Conservation (phyloP, 1,140 invertebrate species). For the Drosophila nigromelanica region DNA sequence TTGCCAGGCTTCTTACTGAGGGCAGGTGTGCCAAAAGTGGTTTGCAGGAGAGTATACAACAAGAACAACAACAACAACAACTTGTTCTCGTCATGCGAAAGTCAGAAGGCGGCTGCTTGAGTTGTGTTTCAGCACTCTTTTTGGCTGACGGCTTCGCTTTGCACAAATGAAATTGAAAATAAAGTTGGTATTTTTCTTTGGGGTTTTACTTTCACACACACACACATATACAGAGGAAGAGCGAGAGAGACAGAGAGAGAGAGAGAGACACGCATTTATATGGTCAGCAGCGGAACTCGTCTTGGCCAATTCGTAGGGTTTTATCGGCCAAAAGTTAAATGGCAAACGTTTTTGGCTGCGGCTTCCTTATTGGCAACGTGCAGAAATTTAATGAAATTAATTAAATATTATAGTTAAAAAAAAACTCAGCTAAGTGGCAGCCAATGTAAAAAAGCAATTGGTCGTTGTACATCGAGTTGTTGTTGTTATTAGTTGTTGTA, state of each 20-base stretch:
- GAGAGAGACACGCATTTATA: not conserved
- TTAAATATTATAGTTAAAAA: slow-evolving; percentile 70
- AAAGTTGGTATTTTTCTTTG: slow-evolving; percentile 40
- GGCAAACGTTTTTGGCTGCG: slow-evolving; percentile 62
- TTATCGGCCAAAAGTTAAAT: slow-evolving; percentile 56
- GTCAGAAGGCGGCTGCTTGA: slow-evolving; percentile 24
- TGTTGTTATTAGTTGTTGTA: slow-evolving; percentile 15
- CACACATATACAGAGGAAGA: slow-evolving; percentile 6
- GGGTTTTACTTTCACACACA: slow-evolving; percentile 67
- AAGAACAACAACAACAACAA: slow-evolving; percentile 28
- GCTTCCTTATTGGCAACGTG: slow-evolving; percentile 77
- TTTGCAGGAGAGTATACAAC: slow-evolving; percentile 46
- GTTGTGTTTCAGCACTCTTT: slow-evolving; percentile 20
- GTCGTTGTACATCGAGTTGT: slow-evolving; percentile 19
- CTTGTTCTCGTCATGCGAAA: slow-evolving; percentile 54
- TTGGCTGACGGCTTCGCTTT: slow-evolving; percentile 36
- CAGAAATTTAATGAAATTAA: slow-evolving; percentile 79
- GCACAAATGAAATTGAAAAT: slow-evolving; percentile 68
- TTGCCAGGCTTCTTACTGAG: slow-evolving; percentile 51
- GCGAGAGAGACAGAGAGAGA: not conserved
- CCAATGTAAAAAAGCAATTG: slow-evolving; percentile 17
- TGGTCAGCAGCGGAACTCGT: slow-evolving; percentile 34
- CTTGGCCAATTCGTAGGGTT: slow-evolving; percentile 44
- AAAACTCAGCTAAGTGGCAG: slow-evolving; percentile 33
- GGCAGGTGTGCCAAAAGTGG: slow-evolving; percentile 72